Evolutionary conservation across 92 coral and sea anemone species (phyloP).

Genomic region (Porites rus): DNA sequence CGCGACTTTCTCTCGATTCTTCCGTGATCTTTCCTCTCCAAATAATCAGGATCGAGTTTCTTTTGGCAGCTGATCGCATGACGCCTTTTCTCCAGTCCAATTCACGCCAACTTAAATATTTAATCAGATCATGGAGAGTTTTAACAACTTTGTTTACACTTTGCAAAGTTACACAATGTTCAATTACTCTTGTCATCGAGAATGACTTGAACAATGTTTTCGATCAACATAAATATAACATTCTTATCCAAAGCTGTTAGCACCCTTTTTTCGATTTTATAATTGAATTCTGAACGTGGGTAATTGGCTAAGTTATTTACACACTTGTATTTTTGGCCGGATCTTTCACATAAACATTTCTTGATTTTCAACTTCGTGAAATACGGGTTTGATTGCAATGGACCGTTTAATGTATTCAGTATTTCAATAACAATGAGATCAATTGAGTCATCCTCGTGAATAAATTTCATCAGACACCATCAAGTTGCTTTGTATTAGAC

Average conservation of each 20-base stretch:
- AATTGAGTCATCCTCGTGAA: neutral
- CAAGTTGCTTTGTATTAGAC: too few relatives aligned
- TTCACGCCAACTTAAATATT: slow-evolving; percentile 25
- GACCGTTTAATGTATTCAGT: neutral
- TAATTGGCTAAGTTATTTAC: neutral
- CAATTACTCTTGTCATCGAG: slow-evolving; percentile 32
- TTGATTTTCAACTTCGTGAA: neutral
- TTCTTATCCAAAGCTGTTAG: neutral
- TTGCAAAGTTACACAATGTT: slow-evolving; percentile 25
- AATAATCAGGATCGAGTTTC: neutral
- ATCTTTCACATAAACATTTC: neutral
- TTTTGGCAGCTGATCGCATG: neutral
- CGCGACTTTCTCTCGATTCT: neutral
- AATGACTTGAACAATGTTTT: neutral
- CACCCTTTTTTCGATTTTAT: neutral
- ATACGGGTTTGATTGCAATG: too few relatives aligned
- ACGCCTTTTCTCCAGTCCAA: neutral
- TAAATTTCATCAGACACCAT: neutral
- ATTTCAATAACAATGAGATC: neutral
- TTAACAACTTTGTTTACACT: slow-evolving; percentile 40
- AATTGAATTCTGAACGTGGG: neutral
- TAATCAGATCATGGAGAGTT: slow-evolving; percentile 25
- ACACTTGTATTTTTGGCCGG: neutral
- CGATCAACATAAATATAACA: neutral
- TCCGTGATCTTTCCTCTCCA: neutral